A percentile compares a stretch with the other conserved stretches of the same genome.
Evolutionary conservation across 2,888 invertebrate species (phyloP).

Genomic region (Torymus tubicola): DNA sequence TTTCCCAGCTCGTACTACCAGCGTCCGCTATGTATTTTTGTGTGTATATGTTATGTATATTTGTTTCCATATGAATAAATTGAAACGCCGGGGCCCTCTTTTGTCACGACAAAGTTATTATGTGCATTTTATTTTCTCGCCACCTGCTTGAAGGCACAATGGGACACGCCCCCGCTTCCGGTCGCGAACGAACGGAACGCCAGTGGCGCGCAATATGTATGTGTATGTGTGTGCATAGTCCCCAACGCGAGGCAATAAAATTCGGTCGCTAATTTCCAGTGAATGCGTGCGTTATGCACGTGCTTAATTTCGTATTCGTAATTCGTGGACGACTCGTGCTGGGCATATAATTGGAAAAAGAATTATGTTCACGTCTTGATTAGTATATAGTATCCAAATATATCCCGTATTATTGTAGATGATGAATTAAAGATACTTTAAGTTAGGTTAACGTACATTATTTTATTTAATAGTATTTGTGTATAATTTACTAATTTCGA

Average conservation of each 20-base stretch:
- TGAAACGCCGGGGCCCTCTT: background rate
- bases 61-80: constrained; percentile 22
- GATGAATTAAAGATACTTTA: no score
- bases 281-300: constrained; percentile 40
- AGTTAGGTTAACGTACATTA: no score
- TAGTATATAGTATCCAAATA: no score
- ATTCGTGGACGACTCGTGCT: background rate
- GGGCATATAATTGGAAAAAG: no score
- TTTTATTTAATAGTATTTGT: no score
- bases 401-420: no score
- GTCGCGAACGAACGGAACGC: background rate
- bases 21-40: no score
- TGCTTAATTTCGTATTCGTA: constrained; percentile 37
- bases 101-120: constrained; percentile 46
- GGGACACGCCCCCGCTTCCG: constrained; percentile 26
- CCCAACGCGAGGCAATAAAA: constrained; percentile 30
- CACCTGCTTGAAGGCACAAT: constrained; percentile 34
- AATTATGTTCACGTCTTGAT: no score
- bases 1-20: background rate
- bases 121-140: constrained; percentile 33
- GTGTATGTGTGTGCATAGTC: background rate
- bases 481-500: no score
- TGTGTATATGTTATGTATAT: background rate
- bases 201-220: background rate
- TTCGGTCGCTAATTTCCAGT: constrained; percentile 33